Evolutionary conservation across 2,113 vertebrate species (phyloP).

Genomic region (Muntiacus reevesi): DNA sequence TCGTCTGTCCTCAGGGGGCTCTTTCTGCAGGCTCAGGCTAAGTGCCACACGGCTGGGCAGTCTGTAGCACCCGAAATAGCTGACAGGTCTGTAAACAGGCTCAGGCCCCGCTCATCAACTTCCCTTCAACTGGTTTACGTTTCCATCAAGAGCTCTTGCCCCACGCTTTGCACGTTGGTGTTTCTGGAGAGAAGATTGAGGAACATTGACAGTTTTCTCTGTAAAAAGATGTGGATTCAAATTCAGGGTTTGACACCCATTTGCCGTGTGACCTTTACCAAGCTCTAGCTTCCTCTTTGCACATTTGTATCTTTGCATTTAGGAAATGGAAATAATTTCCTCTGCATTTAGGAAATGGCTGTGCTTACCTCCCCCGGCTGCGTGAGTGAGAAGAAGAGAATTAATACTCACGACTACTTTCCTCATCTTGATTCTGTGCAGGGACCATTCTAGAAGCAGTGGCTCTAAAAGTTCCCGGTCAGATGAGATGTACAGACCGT

Average conservation of each 20-base stretch:
- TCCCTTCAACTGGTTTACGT: not conserved
- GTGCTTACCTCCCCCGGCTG: not conserved
- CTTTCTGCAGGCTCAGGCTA: not conserved
- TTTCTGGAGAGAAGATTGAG: not conserved
- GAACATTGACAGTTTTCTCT: not conserved
- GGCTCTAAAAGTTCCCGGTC: not conserved
- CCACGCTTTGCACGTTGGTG: rapidly evolving
- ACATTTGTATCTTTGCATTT: not conserved
- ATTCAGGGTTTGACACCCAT: not conserved
- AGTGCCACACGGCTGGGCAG: not conserved
- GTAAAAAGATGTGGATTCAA: not conserved
- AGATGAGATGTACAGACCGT: rapidly evolving
- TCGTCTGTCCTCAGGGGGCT: not conserved
- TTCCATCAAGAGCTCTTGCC: rapidly evolving
- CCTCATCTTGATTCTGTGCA: not conserved
- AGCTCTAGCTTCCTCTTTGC: not conserved
- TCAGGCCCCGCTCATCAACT: not conserved
- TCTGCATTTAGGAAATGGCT: not conserved
- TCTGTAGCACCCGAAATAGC: not conserved
- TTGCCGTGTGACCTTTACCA: not conserved
- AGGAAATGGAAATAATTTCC: not conserved
- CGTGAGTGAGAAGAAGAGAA: not conserved
- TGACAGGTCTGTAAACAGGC: not conserved
- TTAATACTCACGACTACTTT: not conserved
- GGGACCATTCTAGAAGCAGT: not conserved